Base-by-base conservation (phyloP, 2,113 vertebrate species). In the Trogon melanurus region DNA sequence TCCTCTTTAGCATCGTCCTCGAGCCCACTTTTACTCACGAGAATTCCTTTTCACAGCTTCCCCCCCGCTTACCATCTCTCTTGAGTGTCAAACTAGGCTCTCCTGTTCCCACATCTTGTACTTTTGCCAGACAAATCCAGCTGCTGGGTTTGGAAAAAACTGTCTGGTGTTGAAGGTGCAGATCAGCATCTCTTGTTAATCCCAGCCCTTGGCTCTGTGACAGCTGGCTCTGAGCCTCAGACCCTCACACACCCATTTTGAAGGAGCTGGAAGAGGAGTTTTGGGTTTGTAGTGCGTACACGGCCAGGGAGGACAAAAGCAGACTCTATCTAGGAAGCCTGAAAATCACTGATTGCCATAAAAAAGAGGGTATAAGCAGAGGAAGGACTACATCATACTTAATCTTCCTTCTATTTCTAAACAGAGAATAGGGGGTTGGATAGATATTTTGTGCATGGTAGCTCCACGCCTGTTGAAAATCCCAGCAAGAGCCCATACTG, bases 251-350 rank as follows among this genome's bases (percentile, higher is more conserved):
- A 50, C 29, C 19, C 17, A 0, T 13, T 10, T 38, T 1, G 51
- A 17, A 92, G 75, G 50, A 58, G 54, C 10, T 62, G 19, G 64
- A 64, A 51, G 7, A 1, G 1, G 69, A 85, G 32, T 38, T 79
- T 69, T 2, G 0, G 10, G 25, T 69, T 74, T 48, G 13, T 44
- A 13, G 15, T 5, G 11, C 2, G 0, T 25, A 9, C 22, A 0
- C 3, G 30, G 45, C 32, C 26, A 56, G 21, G 1, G 25, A 80
- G n/a, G 9, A 4, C 30, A 3, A 58, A 26, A 41, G 25, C 29
- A 45, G 70, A 4, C 8, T 66, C 79, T 1, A 0, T 58, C 26
- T 29, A 11, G 69, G 64, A 50, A 73, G 8, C 3, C 58, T 87
- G 78, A 65, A n/a, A 61, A 22, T 51, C 53, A 16, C 48, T 21